Conservation (phyloP, 2,113 vertebrate genomes). For the Hippolais icterina region DNA sequence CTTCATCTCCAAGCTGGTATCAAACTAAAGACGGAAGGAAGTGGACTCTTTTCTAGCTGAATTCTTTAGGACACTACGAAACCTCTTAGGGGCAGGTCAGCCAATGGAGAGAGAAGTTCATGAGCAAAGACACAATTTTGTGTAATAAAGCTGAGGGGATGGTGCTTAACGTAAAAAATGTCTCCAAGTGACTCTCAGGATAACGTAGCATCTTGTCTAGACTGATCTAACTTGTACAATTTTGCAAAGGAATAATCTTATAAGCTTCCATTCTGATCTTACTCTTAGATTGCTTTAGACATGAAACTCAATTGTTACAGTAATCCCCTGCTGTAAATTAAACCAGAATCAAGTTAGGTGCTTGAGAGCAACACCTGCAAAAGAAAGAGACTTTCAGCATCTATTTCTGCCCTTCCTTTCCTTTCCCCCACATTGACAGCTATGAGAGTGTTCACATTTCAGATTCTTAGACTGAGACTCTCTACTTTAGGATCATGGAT, state of each 20-base stretch:
- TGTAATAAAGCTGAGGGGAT: background rate
- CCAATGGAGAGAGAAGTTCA: background rate
- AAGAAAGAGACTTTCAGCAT: background rate
- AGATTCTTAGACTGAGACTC: background rate
- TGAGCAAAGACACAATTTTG: background rate
- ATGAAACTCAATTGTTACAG: rapidly evolving
- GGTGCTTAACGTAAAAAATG: background rate
- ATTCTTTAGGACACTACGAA: background rate
- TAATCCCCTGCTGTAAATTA: background rate
- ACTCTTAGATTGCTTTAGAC: background rate
- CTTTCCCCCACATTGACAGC: background rate
- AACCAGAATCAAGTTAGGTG: background rate
- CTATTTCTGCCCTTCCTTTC: background rate
- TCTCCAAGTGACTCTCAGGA: background rate
- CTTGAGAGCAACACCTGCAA: background rate
- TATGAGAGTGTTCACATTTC: background rate
- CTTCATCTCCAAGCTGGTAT: background rate
- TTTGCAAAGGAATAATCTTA: background rate
- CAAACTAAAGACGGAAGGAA: background rate
- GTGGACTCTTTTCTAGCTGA: background rate
- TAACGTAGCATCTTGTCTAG: background rate
- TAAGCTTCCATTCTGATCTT: background rate
- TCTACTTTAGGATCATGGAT: background rate
- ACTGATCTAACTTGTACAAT: background rate
- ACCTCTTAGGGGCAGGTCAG: background rate